Conservation (phyloP, 2,888 invertebrate genomes). For the Dasysyrphus tricinctus region DNA sequence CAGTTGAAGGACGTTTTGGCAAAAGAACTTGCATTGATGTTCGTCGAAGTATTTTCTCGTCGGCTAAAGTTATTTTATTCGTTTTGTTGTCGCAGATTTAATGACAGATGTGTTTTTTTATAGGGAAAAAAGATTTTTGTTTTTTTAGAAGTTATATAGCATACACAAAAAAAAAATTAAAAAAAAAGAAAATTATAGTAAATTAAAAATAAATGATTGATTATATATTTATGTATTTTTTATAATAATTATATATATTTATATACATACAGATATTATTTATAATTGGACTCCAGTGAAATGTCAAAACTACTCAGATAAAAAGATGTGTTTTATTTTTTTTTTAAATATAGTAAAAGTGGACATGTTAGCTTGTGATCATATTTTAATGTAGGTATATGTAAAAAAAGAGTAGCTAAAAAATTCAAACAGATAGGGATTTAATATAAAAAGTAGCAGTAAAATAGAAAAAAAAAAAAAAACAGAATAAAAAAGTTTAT, state of each 20-base stretch:
- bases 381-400: not conserved
- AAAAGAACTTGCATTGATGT: slow-evolving; percentile 84
- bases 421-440: not conserved
- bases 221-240: slow-evolving; percentile 6
- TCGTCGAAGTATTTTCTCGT: slow-evolving; percentile 83
- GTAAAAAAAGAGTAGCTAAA: not conserved
- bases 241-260: not conserved
- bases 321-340: slow-evolving; percentile 18
- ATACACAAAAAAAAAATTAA: slow-evolving; percentile 32
- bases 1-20: slow-evolving; percentile 86
- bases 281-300: slow-evolving; percentile 38
- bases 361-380: slow-evolving; percentile 28
- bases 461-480: not conserved
- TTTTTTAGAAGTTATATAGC: slow-evolving; percentile 49
- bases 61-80: slow-evolving; percentile 78
- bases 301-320: slow-evolving; percentile 45
- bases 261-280: slow-evolving; percentile 40
- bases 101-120: slow-evolving; percentile 31
- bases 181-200: slow-evolving; percentile 4
- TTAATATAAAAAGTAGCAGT: not conserved
- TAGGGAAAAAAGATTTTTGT: slow-evolving; percentile 28
- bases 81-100: slow-evolving; percentile 45
- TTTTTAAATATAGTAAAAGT: not conserved
- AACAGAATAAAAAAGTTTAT: not conserved
- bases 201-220: slow-evolving; percentile 40